Evolutionary conservation across 2,797 vertebrate genomes (phyloP), one percentile per base, ranked within the genome.

Genomic region (Poeciliopsis paucimaculata): DNA sequence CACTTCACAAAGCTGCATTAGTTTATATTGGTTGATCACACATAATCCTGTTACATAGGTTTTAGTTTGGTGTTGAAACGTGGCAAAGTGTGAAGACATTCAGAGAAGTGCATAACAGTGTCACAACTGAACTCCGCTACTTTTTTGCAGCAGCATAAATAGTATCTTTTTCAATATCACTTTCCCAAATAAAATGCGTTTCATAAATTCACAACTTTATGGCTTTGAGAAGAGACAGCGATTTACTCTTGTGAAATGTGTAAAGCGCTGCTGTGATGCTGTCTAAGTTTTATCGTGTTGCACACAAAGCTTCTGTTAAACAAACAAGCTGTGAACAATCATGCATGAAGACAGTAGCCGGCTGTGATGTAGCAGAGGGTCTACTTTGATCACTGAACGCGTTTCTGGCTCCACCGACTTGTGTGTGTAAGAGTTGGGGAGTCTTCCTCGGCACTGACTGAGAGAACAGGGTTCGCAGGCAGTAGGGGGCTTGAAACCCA

Each of bases 371-470:
- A 72, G 79, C 5, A 23, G 57, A 89, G 70, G 45, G 18, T 53
- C 66, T 45, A 73, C 66, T 87, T 80, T 86, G 79, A 89, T 85
- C 76, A 82, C 7, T 68, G 28, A 73, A 83, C 46, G 75, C 28
- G 70, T 72, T 70, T 18, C 71, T 45, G 41, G 83, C 76, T 73
- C 1, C 26, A 15, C 64, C 47, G 36, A 34, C 73, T 28, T 55
- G 66, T 81, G 70, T 55, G 70, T 34, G 73, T 68, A 31, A 15
- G 46, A 34, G 53, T 51, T 13, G 34, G 41, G 77, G 68, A 73
- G 73, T 7, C 49, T 82, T 78, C 76, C 55, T 81, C 70, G 43
- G 41, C 76, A 55, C 47, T 72, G 73, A 76, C 75, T 39, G 71
- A 75, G 60, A 81, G 34, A 84, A 84, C 49, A 60, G 73, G 16